phyloP scores from a whole-genome alignment of 2,113 vertebrate species.

The Odocoileus hemionus region DNA sequence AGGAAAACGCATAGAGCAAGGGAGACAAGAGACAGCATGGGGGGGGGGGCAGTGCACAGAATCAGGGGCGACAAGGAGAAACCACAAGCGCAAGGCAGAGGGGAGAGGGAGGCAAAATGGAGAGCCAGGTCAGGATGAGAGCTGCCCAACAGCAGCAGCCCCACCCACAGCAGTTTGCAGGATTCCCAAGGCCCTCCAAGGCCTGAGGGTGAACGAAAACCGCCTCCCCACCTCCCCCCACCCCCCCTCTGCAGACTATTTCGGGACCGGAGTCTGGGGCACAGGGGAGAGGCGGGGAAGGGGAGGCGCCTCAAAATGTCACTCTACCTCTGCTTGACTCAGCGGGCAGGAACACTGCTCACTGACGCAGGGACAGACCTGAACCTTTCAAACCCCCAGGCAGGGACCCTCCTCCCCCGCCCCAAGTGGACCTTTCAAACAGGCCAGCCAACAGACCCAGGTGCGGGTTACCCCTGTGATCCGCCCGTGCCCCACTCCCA shows the following conservation, averaged over 20 bases:
- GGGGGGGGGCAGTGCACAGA: not conserved
- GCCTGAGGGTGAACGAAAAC: not conserved
- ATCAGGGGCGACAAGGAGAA: not conserved
- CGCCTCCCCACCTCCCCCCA: not conserved
- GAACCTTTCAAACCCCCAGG: not conserved
- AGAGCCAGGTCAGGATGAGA: not conserved
- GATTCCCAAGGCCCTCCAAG: not conserved
- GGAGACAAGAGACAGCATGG: too few relatives aligned
- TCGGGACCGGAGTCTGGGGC: not conserved
- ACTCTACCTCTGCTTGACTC: not conserved
- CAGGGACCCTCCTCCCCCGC: not conserved
- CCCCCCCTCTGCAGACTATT: not conserved
- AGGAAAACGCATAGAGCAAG: not conserved
- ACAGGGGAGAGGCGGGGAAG: not conserved
- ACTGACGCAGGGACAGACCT: fast-evolving
- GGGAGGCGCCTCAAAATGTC: not conserved
- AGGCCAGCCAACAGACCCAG: fast-evolving
- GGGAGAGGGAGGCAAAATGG: fast-evolving
- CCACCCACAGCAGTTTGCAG: not conserved
- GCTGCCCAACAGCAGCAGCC: too few relatives aligned
- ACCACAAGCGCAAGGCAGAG: not conserved
- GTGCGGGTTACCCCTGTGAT: fast-evolving
- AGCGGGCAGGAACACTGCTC: too few relatives aligned
- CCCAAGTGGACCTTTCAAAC: fast-evolving
- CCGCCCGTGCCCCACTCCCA: not conserved